Evolutionary conservation across 1,140 invertebrate genomes (phyloP).

Genomic region (Cryptotermes secundus): DNA sequence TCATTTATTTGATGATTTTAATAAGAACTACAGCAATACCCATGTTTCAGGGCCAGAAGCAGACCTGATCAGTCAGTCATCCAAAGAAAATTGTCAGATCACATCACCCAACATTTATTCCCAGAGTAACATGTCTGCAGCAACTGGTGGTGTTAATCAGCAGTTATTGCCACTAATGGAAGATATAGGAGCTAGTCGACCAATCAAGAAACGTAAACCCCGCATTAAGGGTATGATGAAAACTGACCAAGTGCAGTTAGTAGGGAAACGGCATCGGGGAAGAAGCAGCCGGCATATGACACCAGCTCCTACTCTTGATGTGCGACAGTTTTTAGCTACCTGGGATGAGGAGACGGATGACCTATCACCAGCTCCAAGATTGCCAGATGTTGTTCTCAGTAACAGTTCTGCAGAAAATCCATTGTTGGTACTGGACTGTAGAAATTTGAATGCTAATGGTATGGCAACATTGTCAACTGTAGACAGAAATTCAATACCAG

Average conservation of each 20-base stretch:
- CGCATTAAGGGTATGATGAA: background rate
- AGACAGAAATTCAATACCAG: background rate
- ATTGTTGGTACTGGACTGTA: background rate
- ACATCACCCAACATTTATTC: background rate
- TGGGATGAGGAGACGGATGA: slow-evolving; percentile 46
- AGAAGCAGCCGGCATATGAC: background rate
- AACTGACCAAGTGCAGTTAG: background rate
- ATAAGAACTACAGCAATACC: background rate
- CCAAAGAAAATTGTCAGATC: background rate
- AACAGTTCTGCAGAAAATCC: background rate
- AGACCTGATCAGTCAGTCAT: background rate
- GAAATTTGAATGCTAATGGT: background rate
- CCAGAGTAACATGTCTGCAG: background rate
- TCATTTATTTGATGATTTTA: background rate
- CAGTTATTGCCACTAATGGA: background rate
- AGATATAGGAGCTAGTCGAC: background rate
- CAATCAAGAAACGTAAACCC: background rate
- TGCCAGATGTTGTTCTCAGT: slow-evolving; percentile 18
- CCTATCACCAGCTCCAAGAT: slow-evolving; percentile 1
- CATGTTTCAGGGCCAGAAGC: background rate
- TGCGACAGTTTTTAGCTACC: slow-evolving; percentile 51
- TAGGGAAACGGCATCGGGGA: background rate
- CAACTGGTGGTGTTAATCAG: background rate
- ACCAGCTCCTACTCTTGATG: slow-evolving; percentile 46
- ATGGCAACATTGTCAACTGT: background rate